Evolutionary conservation across 1,140 invertebrate species (phyloP).

Genomic region (Eciton burchellii): DNA sequence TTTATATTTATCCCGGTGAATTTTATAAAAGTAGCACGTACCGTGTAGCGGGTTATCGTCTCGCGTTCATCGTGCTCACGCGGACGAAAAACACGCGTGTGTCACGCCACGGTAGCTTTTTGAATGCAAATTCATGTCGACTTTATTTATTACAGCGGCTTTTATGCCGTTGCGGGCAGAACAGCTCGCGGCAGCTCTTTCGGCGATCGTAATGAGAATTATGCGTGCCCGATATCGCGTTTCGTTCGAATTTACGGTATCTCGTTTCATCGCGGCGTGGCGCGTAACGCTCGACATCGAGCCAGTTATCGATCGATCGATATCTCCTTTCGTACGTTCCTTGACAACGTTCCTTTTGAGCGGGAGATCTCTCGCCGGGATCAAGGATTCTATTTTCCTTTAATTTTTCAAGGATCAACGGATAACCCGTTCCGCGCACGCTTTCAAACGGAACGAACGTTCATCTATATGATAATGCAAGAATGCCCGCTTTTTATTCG

Average conservation of each 20-base stretch:
- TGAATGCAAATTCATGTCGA: conserved; percentile 45
- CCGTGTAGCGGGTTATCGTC: conserved; percentile 11
- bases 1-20: conserved; percentile 5
- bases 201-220: conserved; percentile 26
- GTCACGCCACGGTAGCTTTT: conserved; percentile 41
- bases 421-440: too few species aligned
- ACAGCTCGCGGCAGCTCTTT: conserved; percentile 13
- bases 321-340: neutral
- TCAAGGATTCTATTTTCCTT: neutral
- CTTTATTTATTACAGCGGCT: conserved; percentile 45
- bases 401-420: too few species aligned
- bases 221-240: conserved; percentile 8
- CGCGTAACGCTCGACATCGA: neutral
- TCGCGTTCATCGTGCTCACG: conserved; percentile 9
- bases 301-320: neutral
- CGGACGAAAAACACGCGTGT: conserved; percentile 34
- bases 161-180: conserved; percentile 12
- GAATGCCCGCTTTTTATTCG: conserved; percentile 57
- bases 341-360: too few species aligned
- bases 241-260: neutral
- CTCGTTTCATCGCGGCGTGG: neutral
- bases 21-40: conserved; percentile 17
- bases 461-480: conserved; percentile 64
- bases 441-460: conserved; percentile 13
- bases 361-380: too few species aligned